A percentile compares a stretch with the other conserved stretches of the same genome.
Evolutionary conservation across 1,140 invertebrate species (phyloP).

Genomic region (Drosophila kanapiae): DNA sequence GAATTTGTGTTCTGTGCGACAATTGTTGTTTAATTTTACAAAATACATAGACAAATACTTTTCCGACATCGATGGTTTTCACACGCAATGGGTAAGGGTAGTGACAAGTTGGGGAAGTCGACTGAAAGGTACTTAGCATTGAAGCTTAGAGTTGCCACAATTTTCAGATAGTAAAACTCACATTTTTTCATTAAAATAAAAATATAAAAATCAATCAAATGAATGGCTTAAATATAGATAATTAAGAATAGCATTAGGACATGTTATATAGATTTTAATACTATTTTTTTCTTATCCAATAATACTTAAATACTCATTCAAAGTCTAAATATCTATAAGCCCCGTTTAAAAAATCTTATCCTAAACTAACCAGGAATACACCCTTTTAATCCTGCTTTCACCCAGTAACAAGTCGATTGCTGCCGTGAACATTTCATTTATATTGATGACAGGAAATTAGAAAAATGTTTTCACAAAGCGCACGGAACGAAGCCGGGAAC

Average conservation of each 20-base stretch:
- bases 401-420: conserved; percentile 30
- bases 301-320: no score
- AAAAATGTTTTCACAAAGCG: conserved; percentile 73
- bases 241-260: no score
- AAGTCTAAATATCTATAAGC: background rate
- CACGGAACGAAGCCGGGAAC: conserved; percentile 33
- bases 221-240: no score
- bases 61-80: conserved; percentile 16
- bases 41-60: conserved; percentile 51
- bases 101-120: background rate
- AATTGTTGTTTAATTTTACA: conserved; percentile 74
- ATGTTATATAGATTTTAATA: no score
- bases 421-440: conserved; percentile 74
- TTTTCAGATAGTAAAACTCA: no score
- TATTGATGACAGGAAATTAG: conserved; percentile 84
- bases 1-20: conserved; percentile 63
- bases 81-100: conserved; percentile 10
- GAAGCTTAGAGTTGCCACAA: no score
- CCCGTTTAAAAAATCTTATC: background rate
- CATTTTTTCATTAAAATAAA: no score
- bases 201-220: no score
- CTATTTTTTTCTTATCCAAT: no score
- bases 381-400: background rate
- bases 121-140: background rate
- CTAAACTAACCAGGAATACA: background rate